Evolutionary conservation across 2,113 vertebrate genomes (phyloP), one percentile per base, ranked within the genome.

Genomic region (Scomber japonicus): DNA sequence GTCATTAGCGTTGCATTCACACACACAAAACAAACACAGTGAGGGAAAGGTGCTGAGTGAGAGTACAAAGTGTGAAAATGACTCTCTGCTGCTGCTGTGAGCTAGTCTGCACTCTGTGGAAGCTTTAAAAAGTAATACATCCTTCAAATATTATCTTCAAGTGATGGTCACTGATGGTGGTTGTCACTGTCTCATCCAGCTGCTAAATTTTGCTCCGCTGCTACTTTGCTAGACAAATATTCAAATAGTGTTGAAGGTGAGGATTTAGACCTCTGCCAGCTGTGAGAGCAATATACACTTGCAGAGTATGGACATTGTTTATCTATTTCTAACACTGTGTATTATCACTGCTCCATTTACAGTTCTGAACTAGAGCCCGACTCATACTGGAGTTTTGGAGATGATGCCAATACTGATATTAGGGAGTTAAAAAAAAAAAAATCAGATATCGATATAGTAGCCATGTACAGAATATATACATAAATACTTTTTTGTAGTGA

Each of bases 1-100:
- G 61, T 82, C 80, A 76, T 82, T 59, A 76, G 67, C 14, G 9
- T 48, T 0, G 10, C 21, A 76, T 48, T 81, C 62, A 66, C 44
- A 16, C 54, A 17, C 56, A 71, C 24, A 73, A 74, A 68, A 69
- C 59, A 48, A 48, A 24, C 3, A 2, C 24, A 44, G 40, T 50
- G 12, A 48, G 35, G 40, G 60, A 80, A 17, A 63, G 0, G 9
- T 46, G 44, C 31, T 55, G 56, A 46, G n/a, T 40, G 27, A 27
- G 35, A 45, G 24, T 27, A 31, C 59, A 11, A 54, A 69, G 21
- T 40, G n/a, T 57, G 51, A 71, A 44, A 40, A 50, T 64, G 31
- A 40, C 11, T 21, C 14, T 48, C 3, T 24, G 11, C 1, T 76
- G 31, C 50, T 44, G 48, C 30, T 66, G 27, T 56, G 46, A 16